phyloP scores from a whole-genome alignment of 2,113 vertebrate genomes.

The Strix uralensis region DNA sequence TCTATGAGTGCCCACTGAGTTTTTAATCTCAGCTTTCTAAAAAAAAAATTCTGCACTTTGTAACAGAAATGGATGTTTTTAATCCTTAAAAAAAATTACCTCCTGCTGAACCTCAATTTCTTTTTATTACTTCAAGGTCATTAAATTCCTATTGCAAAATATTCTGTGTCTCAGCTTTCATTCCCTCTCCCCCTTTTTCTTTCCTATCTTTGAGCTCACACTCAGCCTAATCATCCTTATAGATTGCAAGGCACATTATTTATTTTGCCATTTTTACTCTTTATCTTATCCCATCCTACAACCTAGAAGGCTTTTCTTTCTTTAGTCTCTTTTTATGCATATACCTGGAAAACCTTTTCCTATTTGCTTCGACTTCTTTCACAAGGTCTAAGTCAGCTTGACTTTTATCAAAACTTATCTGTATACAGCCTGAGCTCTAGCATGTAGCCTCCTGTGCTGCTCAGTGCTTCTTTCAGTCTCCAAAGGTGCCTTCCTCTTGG shows the following conservation, averaged over 20 bases:
- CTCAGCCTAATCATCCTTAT: neutral
- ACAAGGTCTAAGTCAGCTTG: neutral
- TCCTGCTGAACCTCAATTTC: neutral
- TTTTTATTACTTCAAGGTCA: neutral
- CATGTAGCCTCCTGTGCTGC: neutral
- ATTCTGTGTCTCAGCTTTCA: neutral
- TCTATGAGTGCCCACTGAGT: fast-evolving
- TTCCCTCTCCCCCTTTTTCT: neutral
- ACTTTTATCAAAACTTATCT: neutral
- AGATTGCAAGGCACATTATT: neutral
- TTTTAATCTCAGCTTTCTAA: neutral
- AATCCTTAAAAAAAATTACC: fast-evolving
- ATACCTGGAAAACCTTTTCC: neutral
- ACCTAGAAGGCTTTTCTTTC: neutral
- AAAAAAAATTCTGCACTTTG: neutral
- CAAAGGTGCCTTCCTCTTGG: neutral
- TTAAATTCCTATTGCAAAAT: neutral
- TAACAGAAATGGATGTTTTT: neutral
- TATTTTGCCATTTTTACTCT: neutral
- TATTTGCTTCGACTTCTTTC: neutral
- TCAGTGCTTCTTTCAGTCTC: neutral
- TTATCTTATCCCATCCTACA: neutral
- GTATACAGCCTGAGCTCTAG: neutral
- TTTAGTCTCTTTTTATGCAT: neutral
- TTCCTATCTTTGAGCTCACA: neutral